phyloP scores from a whole-genome alignment of 2,113 vertebrate genomes.

The Boleophthalmus pectinirostris region DNA sequence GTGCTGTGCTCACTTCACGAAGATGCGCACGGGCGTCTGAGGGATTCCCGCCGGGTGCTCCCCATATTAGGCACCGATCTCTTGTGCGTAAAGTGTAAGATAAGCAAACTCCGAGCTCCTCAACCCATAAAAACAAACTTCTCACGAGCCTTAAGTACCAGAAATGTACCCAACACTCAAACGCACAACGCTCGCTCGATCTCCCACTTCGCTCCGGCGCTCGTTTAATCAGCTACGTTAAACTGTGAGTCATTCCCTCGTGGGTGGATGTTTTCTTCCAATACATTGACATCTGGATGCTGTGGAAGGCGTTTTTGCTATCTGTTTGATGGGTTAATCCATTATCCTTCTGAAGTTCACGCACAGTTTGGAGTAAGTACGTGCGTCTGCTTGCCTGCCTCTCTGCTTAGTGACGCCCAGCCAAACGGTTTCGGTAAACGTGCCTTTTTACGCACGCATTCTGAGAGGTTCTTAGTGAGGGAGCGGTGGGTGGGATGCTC shows the following conservation, averaged over 20 bases:
- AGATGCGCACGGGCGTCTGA: slow-evolving; percentile 61
- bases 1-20: slow-evolving; percentile 46
- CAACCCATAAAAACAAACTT: slow-evolving; percentile 46
- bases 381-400: slow-evolving; percentile 14
- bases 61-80: slow-evolving; percentile 59
- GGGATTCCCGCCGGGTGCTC: slow-evolving; percentile 39
- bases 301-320: slow-evolving; percentile 26
- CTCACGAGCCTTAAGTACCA: slow-evolving; percentile 47
- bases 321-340: slow-evolving; percentile 60
- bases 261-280: slow-evolving; percentile 60
- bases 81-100: slow-evolving; percentile 41
- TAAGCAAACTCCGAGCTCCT: slow-evolving; percentile 37
- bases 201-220: slow-evolving; percentile 67
- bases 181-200: slow-evolving; percentile 36
- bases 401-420: slow-evolving; percentile 19
- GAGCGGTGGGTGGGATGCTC: slow-evolving; percentile 56
- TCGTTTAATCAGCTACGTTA: slow-evolving; percentile 59
- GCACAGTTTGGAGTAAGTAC: slow-evolving; percentile 37
- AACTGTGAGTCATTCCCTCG: slow-evolving; percentile 61
- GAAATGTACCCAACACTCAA: slow-evolving; percentile 1
- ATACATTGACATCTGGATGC: slow-evolving; percentile 71
- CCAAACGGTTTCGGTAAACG: slow-evolving; percentile 55
- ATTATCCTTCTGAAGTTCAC: slow-evolving; percentile 61
- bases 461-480: slow-evolving; percentile 26
- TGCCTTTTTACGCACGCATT: slow-evolving; percentile 63